Base-by-base conservation (phyloP, 2,113 vertebrate genomes). In the Nesoenas mayeri region DNA sequence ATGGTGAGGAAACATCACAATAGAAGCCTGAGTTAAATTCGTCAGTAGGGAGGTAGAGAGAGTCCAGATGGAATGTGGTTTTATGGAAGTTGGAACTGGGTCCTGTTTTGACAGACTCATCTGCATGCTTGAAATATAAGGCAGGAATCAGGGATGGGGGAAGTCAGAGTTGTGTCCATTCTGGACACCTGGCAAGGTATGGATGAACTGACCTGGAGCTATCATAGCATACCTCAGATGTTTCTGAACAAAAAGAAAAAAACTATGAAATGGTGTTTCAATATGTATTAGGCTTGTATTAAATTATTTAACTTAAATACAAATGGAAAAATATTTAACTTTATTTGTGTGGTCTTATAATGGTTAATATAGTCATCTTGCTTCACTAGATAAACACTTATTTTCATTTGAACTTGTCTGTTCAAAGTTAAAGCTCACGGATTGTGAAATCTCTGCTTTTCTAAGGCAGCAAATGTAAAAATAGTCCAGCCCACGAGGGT, bases 401-500 rank as follows among this genome's bases (percentile, higher is more conserved):
- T 65, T 95, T 88, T 80, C 47, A 17, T 80, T 65, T 67, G 53
- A 36, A 57, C 11, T 73, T 61, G 10, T 36, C 40, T 67, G 34
- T 44, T 89, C 47, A 44, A 44, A 78, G 32, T 24, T 40, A 53
- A 77, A 78, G 6, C 26, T 79, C n/a, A 9, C 9, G 12, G 22
- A 17, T 4, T 29, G 16, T n/a, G 36, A 82, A 85, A 50, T 7
- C 26, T 60, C 34, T 79, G 20, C 26, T 73, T 79, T 92, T 36
- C 75, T 80, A 32, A 66, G 31, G 53, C 25, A 67, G n/a, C 14
- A 62, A 77, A 58, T 31, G 11, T 40, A 62, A 51, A 82, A 86
- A 24, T 60, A 75, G 24, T 26, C 34, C 48, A 51, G 34, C 29
- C 58, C 0, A 0, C 51, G 24, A 32, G 34, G 28, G 10, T 24